phyloP scores from a whole-genome alignment of 2,113 vertebrate genomes.

The human (Homo sapiens) region GRCh38 chr2:21796001-21796500 shows the following conservation, averaged over 20 bases:
- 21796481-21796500: not conserved
- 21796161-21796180: not conserved
- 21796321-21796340: conserved; percentile 28
- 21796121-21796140: not conserved
- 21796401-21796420: not conserved
- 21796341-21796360: conserved; percentile 32
- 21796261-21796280: not conserved
- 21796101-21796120: not conserved
- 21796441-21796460: not conserved
- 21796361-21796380: conserved; percentile 18
- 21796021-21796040: not conserved
- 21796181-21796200: not conserved
- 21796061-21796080: not conserved
- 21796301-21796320: not conserved
- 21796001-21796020: not conserved
- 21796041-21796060: not conserved
- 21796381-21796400: conserved; percentile 7
- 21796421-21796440: not conserved
- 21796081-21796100: not conserved
- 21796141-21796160: not conserved
- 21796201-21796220: not conserved
- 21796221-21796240: conserved; percentile 10
- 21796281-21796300: conserved; percentile 7
- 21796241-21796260: conserved; percentile 30
- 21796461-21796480: not conserved